Evolutionary conservation across 2,888 invertebrate genomes (phyloP).

Genomic region (Tanypteryx hageni): DNA sequence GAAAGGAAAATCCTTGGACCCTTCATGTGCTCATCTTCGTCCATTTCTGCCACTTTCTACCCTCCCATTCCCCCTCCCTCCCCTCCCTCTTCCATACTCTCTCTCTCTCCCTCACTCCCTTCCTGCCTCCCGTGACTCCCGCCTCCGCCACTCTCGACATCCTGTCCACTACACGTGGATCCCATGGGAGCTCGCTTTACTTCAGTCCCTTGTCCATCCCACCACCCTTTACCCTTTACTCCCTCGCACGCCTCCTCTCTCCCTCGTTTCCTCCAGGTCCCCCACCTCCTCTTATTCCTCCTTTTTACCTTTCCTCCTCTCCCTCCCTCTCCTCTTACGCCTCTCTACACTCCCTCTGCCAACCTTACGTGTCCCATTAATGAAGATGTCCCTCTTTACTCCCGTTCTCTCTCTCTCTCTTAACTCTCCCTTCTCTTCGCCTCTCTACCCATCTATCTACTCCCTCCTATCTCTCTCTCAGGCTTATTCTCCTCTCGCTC

Average conservation of each 20-base stretch:
- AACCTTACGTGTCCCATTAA: slow-evolving; percentile 56
- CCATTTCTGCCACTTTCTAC: slow-evolving; percentile 34
- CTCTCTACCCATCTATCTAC: not conserved
- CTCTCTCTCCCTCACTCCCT: not conserved
- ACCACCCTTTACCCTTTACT: slow-evolving; percentile 57
- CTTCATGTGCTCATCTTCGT: slow-evolving; percentile 56
- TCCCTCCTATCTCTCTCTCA: not conserved
- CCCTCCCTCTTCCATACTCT: not conserved
- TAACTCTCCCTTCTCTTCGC: not conserved
- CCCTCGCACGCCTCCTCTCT: not conserved
- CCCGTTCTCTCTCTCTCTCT: not conserved
- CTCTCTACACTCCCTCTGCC: not conserved
- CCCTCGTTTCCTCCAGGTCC: not conserved
- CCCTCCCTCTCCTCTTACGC: not conserved
- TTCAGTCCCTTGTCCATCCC: slow-evolving; percentile 59
- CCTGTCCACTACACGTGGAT: slow-evolving; percentile 51
- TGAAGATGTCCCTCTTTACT: slow-evolving; percentile 22
- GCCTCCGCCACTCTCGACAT: slow-evolving; percentile 46
- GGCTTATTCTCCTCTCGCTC: not conserved
- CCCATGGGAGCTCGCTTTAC: slow-evolving; percentile 55
- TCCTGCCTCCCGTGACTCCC: not conserved
- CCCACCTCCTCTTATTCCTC: not conserved
- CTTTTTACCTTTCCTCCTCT: not conserved
- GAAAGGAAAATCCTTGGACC: slow-evolving; percentile 51
- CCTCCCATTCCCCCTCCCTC: not conserved